Conservation (phyloP, 2,797 vertebrate genomes). For the Erethizon dorsatum region DNA sequence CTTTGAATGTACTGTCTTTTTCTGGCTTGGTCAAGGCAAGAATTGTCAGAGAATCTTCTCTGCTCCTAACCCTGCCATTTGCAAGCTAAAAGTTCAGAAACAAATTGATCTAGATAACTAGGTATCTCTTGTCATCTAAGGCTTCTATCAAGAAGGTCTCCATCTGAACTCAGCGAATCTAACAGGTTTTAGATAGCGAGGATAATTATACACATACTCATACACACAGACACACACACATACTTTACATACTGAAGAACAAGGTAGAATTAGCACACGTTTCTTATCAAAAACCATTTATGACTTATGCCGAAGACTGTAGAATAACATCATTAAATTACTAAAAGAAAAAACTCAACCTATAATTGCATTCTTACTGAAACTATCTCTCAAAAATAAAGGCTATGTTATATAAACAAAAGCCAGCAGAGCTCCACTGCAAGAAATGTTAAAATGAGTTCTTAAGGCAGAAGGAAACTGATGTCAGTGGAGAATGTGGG, state of each 20-base stretch:
- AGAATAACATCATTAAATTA: neutral
- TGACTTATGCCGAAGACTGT: neutral
- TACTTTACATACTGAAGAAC: neutral
- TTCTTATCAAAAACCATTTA: neutral
- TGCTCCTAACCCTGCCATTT: neutral
- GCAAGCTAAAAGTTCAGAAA: neutral
- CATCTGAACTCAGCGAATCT: neutral
- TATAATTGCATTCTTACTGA: neutral
- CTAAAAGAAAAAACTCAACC: neutral
- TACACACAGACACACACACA: neutral
- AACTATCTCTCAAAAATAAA: slow-evolving; percentile 9
- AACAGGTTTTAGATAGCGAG: slow-evolving; percentile 6
- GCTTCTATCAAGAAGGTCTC: neutral
- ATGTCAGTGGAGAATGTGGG: neutral
- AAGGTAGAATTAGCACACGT: neutral
- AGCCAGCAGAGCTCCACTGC: neutral
- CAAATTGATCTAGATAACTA: neutral
- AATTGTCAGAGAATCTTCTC: neutral
- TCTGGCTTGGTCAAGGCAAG: neutral
- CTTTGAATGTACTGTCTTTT: neutral
- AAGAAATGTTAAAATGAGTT: neutral
- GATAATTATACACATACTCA: neutral
- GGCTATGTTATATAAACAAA: neutral
- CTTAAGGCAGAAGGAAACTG: neutral
- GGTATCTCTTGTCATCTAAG: neutral